Base-by-base conservation (phyloP, 2,888 invertebrate species). In the Amphimallon solstitiale region DNA sequence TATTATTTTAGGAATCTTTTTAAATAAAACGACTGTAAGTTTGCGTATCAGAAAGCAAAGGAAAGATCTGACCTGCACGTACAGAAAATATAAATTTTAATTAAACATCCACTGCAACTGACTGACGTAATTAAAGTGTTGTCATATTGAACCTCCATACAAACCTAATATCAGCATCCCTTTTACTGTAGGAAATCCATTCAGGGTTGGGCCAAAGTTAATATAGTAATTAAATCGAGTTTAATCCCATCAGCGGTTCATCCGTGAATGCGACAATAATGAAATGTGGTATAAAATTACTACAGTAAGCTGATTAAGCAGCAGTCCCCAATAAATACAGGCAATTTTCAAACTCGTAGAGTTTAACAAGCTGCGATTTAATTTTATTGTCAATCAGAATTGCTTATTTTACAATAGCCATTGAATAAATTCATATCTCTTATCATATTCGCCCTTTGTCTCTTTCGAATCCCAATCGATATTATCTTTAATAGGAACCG, bases 241-340 rank as follows among this genome's bases (percentile, higher is more conserved):
- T 19, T 65, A 65, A 65, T 65, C 65, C 60, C 49, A 37, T 49
- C 59, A 43, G 49, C 59, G 46, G 59, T 65, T 65, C 60, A 65
- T 61, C 35, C 61, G 61, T 65, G 61, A 61, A 62, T 51, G 61
- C 49, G 48, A 23, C 61, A 49, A 65, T 51, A 65, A 61, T 65
- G 65, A 65, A 65, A 65, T 61, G 65, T 62, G 65, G 65, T 65
- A 61, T 65, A 65, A 65, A 65, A 65, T 65, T 65, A 62, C 65
- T 54, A 54, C 23, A 46, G 56, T 66, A 66, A 66, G 66, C 66
- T 66, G 62, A 66, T 66, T 66, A 66, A 43, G 43, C 21, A 43
- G 34, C 34, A 12, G 56, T 17, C 54, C 29, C 10, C 15, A 43
- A 59, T 59, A 59, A 59, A 59, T 59, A 45, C 29, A 43, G 29